Percentiles rank a stretch among this genome's conserved stretches.
Evolutionary conservation across 2,797 vertebrate species (phyloP).

Genomic region (Chelmon rostratus): DNA sequence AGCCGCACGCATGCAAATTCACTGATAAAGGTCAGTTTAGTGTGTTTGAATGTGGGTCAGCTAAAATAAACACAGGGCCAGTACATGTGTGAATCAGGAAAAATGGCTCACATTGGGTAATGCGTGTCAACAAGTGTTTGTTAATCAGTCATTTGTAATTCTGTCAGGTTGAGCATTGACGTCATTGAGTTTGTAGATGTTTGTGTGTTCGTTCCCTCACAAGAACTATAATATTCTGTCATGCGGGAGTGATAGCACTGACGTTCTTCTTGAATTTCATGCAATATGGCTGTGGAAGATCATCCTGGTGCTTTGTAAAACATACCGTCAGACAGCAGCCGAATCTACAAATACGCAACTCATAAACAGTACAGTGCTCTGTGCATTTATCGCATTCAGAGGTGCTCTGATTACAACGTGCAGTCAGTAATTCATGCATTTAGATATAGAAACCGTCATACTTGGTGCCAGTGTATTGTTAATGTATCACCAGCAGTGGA

Average conservation of each 20-base stretch:
- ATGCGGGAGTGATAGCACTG: background rate
- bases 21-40: constrained; percentile 26
- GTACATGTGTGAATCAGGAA: background rate
- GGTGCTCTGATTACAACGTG: background rate
- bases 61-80: background rate
- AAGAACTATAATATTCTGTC: background rate
- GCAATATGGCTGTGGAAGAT: background rate
- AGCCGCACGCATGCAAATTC: constrained; percentile 1
- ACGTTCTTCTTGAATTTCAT: background rate
- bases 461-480: background rate
- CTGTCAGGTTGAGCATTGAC: background rate
- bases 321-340: background rate
- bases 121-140: background rate
- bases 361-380: background rate
- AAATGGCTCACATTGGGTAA: background rate
- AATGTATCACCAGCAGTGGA: background rate
- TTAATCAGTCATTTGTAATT: background rate
- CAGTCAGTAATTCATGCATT: background rate
- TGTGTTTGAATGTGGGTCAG: constrained; percentile 17
- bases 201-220: constrained; percentile 2
- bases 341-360: background rate
- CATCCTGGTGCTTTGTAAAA: background rate
- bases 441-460: background rate
- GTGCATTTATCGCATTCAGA: background rate
- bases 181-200: background rate